Conservation (phyloP, 2,113 vertebrate genomes). For the Calyptommatus sinebrachiatus region DNA sequence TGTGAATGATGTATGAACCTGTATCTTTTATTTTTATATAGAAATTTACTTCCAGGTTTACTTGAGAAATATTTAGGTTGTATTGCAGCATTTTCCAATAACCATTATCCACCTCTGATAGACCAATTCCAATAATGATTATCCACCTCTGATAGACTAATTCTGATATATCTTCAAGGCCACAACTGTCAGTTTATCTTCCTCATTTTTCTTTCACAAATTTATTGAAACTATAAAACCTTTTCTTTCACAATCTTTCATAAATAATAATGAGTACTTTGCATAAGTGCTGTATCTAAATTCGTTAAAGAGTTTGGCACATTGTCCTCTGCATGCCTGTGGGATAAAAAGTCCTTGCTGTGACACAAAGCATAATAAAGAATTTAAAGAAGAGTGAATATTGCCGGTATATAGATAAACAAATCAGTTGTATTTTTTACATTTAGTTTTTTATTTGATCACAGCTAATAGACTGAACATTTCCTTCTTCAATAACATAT, state of each 20-base stretch:
- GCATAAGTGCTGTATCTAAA: slow-evolving; percentile 57
- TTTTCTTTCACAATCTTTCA: slow-evolving; percentile 50
- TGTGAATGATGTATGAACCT: neutral
- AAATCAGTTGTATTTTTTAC: slow-evolving; percentile 5
- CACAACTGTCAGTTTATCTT: slow-evolving; percentile 35
- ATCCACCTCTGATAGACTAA: too few relatives aligned
- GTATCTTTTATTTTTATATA: neutral
- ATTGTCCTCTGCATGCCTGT: slow-evolving; percentile 70
- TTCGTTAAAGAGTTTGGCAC: slow-evolving; percentile 61
- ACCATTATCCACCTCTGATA: too few relatives aligned
- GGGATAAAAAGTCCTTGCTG: slow-evolving; percentile 77
- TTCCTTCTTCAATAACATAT: neutral
- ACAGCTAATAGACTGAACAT: neutral
- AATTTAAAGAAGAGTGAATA: slow-evolving; percentile 67
- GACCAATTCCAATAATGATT: too few relatives aligned
- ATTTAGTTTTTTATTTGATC: neutral
- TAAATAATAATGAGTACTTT: slow-evolving; percentile 45
- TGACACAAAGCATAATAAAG: slow-evolving; percentile 67
- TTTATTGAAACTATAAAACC: slow-evolving; percentile 41
- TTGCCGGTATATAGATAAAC: slow-evolving; percentile 40
- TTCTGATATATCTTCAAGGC: slow-evolving; percentile 33
- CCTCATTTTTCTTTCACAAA: slow-evolving; percentile 33
- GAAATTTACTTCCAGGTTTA: neutral
- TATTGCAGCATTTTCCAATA: neutral
- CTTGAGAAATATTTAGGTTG: neutral